phyloP scores from a whole-genome alignment of 2,113 vertebrate genomes.

The Paratilapia polleni region DNA sequence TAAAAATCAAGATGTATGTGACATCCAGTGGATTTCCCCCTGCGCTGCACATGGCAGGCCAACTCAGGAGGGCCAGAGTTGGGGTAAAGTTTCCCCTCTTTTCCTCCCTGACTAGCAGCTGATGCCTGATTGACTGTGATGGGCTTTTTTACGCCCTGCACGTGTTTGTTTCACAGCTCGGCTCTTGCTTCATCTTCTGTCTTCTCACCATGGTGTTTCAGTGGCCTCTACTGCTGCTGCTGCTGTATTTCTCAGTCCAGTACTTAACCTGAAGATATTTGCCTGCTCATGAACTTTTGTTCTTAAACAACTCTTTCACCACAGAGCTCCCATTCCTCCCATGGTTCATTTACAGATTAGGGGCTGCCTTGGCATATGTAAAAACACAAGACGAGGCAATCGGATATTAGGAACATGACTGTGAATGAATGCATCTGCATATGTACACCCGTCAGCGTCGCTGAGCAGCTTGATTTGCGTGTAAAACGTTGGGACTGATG shows the following conservation, averaged over 20 bases:
- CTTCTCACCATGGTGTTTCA: constrained; percentile 66
- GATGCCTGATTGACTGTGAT: constrained; percentile 80
- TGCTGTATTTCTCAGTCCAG: constrained; percentile 51
- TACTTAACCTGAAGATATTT: constrained; percentile 44
- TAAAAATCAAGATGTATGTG: constrained; percentile 82
- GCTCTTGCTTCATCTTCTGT: constrained; percentile 55
- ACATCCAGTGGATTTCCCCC: constrained; percentile 76
- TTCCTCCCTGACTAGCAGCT: constrained; percentile 68
- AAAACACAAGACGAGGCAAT: constrained; percentile 44
- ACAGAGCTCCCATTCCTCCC: constrained; percentile 30
- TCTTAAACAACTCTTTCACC: constrained; percentile 55
- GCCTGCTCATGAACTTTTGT: constrained; percentile 41
- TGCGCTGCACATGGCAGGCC: constrained; percentile 62
- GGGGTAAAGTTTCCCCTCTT: constrained; percentile 75
- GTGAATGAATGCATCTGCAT: constrained; percentile 66
- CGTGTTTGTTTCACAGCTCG: constrained; percentile 72
- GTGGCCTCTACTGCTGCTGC: constrained; percentile 52
- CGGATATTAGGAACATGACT: constrained; percentile 57
- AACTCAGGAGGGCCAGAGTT: constrained; percentile 66
- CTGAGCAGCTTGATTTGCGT: constrained; percentile 34
- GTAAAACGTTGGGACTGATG: constrained; percentile 59
- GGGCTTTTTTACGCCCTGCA: constrained; percentile 74
- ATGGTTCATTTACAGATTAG: constrained; percentile 57
- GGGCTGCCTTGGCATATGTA: constrained; percentile 5
- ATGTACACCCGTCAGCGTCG: constrained; percentile 26